Evolutionary conservation across 2,888 invertebrate genomes (phyloP).

Genomic region (Druceiella hillmani): DNA sequence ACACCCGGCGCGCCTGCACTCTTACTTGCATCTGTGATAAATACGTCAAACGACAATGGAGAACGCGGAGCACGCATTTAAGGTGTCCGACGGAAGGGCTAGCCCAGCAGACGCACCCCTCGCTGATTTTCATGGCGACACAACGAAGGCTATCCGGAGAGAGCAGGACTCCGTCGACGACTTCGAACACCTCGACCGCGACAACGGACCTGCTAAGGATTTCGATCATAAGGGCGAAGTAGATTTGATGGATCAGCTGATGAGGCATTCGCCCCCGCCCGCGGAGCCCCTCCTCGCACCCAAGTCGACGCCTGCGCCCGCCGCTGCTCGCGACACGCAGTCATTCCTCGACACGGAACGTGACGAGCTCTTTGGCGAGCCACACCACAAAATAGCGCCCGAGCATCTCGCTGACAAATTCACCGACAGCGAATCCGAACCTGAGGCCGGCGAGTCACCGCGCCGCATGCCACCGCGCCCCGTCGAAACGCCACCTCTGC

Average conservation of each 20-base stretch:
- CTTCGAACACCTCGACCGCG: conserved; percentile 68
- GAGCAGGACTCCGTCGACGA: conserved; percentile 69
- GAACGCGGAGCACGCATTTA: conserved; percentile 35
- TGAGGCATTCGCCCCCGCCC: conserved; percentile 28
- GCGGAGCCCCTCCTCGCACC: conserved; percentile 33
- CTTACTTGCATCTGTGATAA: conserved; percentile 13
- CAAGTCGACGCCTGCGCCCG: conserved; percentile 28
- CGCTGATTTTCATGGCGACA: conserved; percentile 11
- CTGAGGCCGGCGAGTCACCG: conserved; percentile 46
- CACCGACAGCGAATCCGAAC: conserved; percentile 54
- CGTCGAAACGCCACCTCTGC: no score
- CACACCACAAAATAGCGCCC: conserved; percentile 35
- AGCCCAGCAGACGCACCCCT: conserved; percentile 23
- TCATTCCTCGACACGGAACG: conserved; percentile 48
- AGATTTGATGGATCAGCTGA: no score
- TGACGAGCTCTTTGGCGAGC: conserved; percentile 37
- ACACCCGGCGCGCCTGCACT: conserved; percentile 11
- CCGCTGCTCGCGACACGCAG: conserved; percentile 32
- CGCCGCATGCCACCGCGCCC: conserved; percentile 32
- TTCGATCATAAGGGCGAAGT: conserved; percentile 2
- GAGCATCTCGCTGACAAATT: conserved; percentile 50
- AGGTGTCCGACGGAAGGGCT: conserved; percentile 39
- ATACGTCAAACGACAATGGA: conserved; percentile 31
- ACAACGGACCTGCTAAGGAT: conserved; percentile 38
- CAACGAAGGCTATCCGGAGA: conserved; percentile 33